Evolutionary conservation across 1,140 invertebrate species (phyloP).

Genomic region (Armadillidium nasatum): DNA sequence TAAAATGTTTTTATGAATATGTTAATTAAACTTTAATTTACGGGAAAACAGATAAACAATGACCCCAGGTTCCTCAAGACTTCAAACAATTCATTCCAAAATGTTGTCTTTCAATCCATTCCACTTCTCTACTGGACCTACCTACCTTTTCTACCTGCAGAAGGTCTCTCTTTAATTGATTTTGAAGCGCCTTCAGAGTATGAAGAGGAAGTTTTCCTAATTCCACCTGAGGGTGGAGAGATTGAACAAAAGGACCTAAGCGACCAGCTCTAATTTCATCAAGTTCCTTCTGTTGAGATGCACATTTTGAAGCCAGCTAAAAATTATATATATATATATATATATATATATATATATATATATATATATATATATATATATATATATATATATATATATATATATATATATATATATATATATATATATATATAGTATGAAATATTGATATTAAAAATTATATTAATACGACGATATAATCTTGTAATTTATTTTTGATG

Average conservation of each 20-base stretch:
- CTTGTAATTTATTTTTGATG: too few relatives aligned
- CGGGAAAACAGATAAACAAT: too few relatives aligned
- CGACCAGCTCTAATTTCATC: conserved; percentile 29
- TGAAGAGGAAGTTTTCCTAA: conserved; percentile 31
- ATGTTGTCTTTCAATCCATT: too few relatives aligned
- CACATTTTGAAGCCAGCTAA: conserved; percentile 32
- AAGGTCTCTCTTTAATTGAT: conserved; percentile 36
- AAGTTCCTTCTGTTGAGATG: conserved; percentile 31
- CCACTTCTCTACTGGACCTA: background rate
- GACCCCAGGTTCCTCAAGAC: too few relatives aligned
- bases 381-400: background rate
- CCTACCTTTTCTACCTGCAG: conserved; percentile 38
- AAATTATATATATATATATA: background rate
- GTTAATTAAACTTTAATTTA: too few relatives aligned
- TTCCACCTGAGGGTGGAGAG: conserved; percentile 31
- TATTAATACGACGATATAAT: too few relatives aligned
- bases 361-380: background rate
- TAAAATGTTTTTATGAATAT: too few relatives aligned
- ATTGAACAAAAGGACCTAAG: conserved; percentile 33
- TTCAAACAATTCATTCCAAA: too few relatives aligned
- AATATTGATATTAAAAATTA: too few relatives aligned
- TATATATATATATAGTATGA: too few relatives aligned
- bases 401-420: background rate
- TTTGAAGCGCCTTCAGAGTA: conserved; percentile 37
- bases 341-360: background rate